Percentiles rank a stretch among this genome's conserved stretches.
phyloP scores from a whole-genome alignment of 1,140 invertebrate genomes.

The Anthonomus grandis region DNA sequence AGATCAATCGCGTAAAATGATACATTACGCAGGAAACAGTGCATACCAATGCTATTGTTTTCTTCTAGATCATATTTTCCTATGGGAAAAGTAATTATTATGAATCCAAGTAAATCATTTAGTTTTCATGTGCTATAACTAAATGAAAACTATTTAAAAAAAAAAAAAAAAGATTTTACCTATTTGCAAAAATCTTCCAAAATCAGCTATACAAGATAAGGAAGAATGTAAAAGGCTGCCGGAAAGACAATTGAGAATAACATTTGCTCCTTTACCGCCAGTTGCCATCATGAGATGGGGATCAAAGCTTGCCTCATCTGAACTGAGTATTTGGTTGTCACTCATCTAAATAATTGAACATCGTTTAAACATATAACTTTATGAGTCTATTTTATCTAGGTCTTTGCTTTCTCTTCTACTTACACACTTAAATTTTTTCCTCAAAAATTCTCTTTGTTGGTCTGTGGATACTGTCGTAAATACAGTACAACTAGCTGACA shows the following conservation, averaged over 20 bases:
- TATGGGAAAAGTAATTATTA: background rate
- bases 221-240: conserved; percentile 63
- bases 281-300: conserved; percentile 52
- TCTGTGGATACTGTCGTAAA: conserved; percentile 52
- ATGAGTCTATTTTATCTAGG: too few species aligned
- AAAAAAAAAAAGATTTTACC: too few species aligned
- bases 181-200: conserved; percentile 69
- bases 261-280: conserved; percentile 55
- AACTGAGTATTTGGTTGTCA: conserved; percentile 53
- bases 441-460: conserved; percentile 46
- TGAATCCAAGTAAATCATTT: too few species aligned
- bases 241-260: conserved; percentile 63
- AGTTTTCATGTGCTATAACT: too few species aligned
- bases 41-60: conserved; percentile 59
- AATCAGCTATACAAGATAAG: conserved; percentile 59
- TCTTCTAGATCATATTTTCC: conserved; percentile 65
- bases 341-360: conserved; percentile 40
- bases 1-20: conserved; percentile 40
- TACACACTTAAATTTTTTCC: conserved; percentile 29
- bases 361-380: too few species aligned
- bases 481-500: conserved; percentile 47
- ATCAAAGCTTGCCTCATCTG: conserved; percentile 57
- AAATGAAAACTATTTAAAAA: too few species aligned
- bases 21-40: conserved; percentile 57
- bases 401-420: background rate